Base-by-base conservation (phyloP, 2,113 vertebrate genomes). In the Chamaea fasciata region DNA sequence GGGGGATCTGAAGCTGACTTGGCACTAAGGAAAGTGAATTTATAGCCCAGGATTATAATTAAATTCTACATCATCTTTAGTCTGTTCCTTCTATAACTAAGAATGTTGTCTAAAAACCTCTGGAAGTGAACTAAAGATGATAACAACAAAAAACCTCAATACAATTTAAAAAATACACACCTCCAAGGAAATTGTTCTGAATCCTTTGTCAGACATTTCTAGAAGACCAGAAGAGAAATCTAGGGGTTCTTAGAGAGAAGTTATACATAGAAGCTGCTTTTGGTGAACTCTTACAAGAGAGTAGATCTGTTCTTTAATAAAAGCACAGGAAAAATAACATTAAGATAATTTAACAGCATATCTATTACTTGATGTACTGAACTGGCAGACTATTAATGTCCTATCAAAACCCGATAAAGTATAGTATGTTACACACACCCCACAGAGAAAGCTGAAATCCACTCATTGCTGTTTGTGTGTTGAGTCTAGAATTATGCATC, bases 401-500 rank as follows among this genome's bases (percentile, higher is more conserved):
- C 55, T 74, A 70, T 46, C 56, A 82, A 87, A 91, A 70, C 10
- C n/a, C 49, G 6, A 42, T 46, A 2, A 81, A 60, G 9, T 22
- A 42, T 6, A 3, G 7, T 26, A 49, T 5, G 10, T 35, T 59
- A 67, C 74, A 86, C 9, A 28, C 7, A 22, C 21, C 76, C 57
- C 39, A 7, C 13, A 47, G n/a, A 77, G 30, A 55, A 90, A 69
- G 37, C 15, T n/a, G 35, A 59, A 67, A 86, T 37, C 24, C 14
- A 24, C 9, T 53, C 6, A 18, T n/a, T 0, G 0, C 11, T 76
- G 11, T 49, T 27, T 30, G 22, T 76, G 62, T 27, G 4, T 4
- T 85, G 12, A 50, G 41, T 30, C 27, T 67, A 76, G 33, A 84
- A 89, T 35, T 23, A 50, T 3, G 5, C 10, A 35, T 8, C n/a